Evolutionary conservation across 2,888 invertebrate species (phyloP).

Genomic region (Pachliopta kotzebuea): DNA sequence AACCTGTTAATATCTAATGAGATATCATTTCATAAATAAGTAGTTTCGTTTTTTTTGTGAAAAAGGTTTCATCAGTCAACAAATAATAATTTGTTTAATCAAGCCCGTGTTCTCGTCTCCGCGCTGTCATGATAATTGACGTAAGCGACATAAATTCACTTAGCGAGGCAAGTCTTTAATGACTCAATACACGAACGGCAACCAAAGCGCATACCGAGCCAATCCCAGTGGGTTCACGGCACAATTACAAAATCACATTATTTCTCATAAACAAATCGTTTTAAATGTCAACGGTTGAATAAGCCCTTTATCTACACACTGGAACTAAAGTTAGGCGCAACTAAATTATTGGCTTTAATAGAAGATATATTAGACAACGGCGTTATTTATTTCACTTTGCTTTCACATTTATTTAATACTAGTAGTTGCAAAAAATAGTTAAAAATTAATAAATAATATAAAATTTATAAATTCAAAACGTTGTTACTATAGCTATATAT

Average conservation of each 20-base stretch:
- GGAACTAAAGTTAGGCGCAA: constrained; percentile 10
- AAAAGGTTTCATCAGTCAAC: background rate
- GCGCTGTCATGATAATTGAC: constrained; percentile 29
- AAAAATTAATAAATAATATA: no score
- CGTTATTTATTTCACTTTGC: background rate
- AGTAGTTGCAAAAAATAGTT: no score
- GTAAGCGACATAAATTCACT: constrained; percentile 23
- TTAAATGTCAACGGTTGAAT: constrained; percentile 36
- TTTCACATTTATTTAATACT: background rate
- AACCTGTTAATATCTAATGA: background rate
- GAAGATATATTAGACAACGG: background rate
- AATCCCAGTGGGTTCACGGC: constrained; percentile 38
- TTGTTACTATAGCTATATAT: no score
- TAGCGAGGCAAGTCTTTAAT: constrained; percentile 18
- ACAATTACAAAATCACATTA: constrained; percentile 37
- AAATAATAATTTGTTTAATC: background rate
- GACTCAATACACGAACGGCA: constrained; percentile 18
- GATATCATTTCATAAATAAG: background rate
- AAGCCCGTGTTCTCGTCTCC: background rate
- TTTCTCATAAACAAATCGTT: constrained; percentile 40
- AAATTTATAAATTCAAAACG: no score
- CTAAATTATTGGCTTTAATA: constrained; percentile 2
- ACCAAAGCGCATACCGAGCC: constrained; percentile 33
- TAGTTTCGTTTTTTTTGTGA: background rate
- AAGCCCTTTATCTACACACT: constrained; percentile 16